Evolutionary conservation across 2,888 invertebrate species (phyloP).

Genomic region (Tipula helvola): DNA sequence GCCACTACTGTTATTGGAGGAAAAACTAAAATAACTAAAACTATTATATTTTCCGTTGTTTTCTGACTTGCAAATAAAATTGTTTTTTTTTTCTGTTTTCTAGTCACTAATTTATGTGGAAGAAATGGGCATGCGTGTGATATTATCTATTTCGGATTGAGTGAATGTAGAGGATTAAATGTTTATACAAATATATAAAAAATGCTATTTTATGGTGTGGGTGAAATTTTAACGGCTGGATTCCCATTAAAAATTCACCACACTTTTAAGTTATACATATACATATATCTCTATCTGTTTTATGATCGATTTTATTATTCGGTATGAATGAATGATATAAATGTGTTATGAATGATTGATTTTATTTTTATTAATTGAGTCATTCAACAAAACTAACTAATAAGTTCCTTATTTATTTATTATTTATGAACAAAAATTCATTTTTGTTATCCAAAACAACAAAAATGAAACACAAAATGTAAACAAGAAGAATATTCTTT

Average conservation of each 20-base stretch:
- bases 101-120: neutral
- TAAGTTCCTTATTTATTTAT: conserved; percentile 4
- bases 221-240: neutral
- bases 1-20: neutral
- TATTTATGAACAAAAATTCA: neutral
- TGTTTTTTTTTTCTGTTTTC: neutral
- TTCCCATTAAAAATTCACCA: neutral
- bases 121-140: neutral
- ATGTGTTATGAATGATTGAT: neutral
- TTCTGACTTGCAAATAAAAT: neutral
- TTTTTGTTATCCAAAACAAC: neutral
- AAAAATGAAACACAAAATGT: neutral
- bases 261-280: neutral
- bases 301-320: neutral
- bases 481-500: neutral
- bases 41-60: neutral
- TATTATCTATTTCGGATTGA: neutral
- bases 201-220: neutral
- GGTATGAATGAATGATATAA: neutral
- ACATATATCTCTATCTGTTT: neutral
- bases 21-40: neutral
- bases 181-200: neutral
- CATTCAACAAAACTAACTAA: neutral
- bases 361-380: neutral
- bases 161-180: neutral